These are phyloP conservation scores for Drosophila virilis DNA, from an alignment of 1,140 invertebrate species.

Conservation along the genomic window DNA sequence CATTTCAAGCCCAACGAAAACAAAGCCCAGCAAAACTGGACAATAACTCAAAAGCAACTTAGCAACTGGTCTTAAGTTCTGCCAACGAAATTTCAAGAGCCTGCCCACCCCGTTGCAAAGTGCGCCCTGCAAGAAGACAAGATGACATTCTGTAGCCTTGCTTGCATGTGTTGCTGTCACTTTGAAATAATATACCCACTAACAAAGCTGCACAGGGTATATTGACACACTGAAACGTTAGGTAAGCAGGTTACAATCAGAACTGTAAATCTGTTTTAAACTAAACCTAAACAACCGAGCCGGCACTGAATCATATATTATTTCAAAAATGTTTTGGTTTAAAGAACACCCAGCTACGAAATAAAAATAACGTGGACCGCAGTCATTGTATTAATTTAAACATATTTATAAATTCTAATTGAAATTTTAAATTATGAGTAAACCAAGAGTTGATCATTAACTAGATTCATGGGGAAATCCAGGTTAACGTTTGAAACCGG, in stretches of 20 bases:
- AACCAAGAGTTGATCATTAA: too few species aligned
- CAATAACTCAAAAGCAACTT: constrained; percentile 50
- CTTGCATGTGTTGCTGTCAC: constrained; percentile 50
- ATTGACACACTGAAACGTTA: background rate
- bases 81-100: constrained; percentile 27
- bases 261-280: too few species aligned
- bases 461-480: too few species aligned
- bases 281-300: too few species aligned
- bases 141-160: constrained; percentile 40
- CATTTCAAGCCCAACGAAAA: constrained; percentile 18
- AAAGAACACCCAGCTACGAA: too few species aligned
- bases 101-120: background rate
- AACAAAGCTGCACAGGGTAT: background rate
- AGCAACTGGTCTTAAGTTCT: constrained; percentile 40
- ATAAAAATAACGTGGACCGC: too few species aligned
- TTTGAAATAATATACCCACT: constrained; percentile 14
- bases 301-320: too few species aligned
- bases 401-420: too few species aligned
- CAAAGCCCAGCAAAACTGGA: constrained; percentile 28
- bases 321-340: too few species aligned
- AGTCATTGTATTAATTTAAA: too few species aligned
- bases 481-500: too few species aligned
- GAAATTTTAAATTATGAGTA: too few species aligned
- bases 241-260: background rate
- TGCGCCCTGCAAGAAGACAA: constrained; percentile 31